phyloP scores from a whole-genome alignment of 2,113 vertebrate genomes.

The Microtus pennsylvanicus region DNA sequence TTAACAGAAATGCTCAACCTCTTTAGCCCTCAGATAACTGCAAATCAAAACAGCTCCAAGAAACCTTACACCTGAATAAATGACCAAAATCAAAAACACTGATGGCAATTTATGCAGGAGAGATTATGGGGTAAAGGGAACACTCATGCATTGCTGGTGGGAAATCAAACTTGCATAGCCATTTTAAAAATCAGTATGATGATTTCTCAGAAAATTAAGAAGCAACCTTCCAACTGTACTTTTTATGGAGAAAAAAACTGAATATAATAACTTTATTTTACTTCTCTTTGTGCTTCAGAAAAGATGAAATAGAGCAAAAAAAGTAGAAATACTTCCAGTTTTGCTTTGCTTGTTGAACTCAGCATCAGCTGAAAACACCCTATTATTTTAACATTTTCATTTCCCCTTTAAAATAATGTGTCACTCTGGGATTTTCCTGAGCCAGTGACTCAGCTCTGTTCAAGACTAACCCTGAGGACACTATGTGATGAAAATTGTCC shows the following conservation, averaged over 20 bases:
- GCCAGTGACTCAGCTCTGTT: constrained; percentile 65
- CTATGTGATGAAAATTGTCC: constrained; percentile 6
- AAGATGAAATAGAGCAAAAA: neutral
- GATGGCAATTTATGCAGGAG: too few relatives aligned
- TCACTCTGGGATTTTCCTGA: constrained; percentile 33
- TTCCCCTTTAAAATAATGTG: constrained; percentile 60
- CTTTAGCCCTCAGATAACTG: too few relatives aligned
- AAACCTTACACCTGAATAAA: too few relatives aligned
- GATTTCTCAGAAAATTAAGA: too few relatives aligned
- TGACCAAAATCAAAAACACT: too few relatives aligned
- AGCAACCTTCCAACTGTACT: neutral
- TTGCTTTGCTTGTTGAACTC: constrained; percentile 46
- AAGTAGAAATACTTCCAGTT: neutral
- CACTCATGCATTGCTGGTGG: too few relatives aligned
- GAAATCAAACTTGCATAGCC: too few relatives aligned
- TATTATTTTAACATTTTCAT: constrained; percentile 69
- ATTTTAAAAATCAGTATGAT: too few relatives aligned
- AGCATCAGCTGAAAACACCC: constrained; percentile 55
- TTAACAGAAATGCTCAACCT: too few relatives aligned
- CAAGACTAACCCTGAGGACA: neutral
- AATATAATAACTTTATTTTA: neutral
- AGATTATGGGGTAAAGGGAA: too few relatives aligned
- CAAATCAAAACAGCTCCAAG: too few relatives aligned
- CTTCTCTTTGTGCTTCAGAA: neutral
- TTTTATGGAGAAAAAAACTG: neutral